phyloP scores from a whole-genome alignment of 2,888 invertebrate species.

The Chirona hameri region DNA sequence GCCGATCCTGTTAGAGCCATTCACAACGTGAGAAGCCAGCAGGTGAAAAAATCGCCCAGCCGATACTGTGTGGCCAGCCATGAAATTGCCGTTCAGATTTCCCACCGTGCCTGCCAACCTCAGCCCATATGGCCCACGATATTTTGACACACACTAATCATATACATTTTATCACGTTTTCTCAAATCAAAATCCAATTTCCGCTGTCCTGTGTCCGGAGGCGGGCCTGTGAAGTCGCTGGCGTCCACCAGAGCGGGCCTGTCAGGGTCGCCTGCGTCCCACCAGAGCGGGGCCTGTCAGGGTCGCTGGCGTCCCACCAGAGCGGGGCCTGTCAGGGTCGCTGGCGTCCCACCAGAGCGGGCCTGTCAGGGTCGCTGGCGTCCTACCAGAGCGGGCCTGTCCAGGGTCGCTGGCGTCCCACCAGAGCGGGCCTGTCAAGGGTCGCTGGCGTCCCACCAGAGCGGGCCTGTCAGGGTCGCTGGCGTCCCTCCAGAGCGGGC shows the following conservation, averaged over 20 bases:
- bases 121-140: not conserved
- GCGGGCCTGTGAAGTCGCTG: not conserved
- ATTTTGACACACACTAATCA: conserved; percentile 26
- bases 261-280: too few species aligned
- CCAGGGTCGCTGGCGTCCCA: too few species aligned
- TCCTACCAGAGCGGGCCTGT: too few species aligned
- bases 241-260: too few species aligned
- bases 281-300: too few species aligned
- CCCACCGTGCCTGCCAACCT: not conserved
- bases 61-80: not conserved
- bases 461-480: too few species aligned
- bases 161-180: conserved; percentile 27
- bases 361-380: too few species aligned
- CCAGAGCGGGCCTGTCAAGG: not conserved
- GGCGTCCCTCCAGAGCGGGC: too few species aligned
- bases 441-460: too few species aligned
- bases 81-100: conserved; percentile 1
- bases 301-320: too few species aligned
- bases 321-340: too few species aligned
- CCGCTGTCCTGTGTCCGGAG: not conserved
- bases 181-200: conserved; percentile 27
- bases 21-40: not conserved
- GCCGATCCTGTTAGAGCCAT: not conserved
- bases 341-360: too few species aligned
- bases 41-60: not conserved